Base-by-base conservation (phyloP, 2,888 invertebrate species). In the Stratiomys singularior region DNA sequence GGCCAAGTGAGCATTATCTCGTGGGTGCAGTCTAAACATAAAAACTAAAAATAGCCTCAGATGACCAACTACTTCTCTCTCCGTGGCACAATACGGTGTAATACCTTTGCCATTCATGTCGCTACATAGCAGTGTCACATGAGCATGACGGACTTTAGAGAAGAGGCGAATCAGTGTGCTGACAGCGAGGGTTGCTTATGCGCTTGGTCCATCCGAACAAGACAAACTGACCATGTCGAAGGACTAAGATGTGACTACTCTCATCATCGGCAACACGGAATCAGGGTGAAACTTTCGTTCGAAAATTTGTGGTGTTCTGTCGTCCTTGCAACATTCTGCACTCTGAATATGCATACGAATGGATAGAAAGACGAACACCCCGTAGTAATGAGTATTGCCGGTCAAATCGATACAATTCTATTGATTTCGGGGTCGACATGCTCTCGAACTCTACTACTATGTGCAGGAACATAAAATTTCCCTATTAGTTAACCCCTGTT, bases 11-110 rank as follows among this genome's bases (percentile, higher is more conserved):
- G 23, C 79, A 79, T 79, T 79, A 78, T 79, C 79, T 78, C 78
- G 78, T 79, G 78, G 78, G 78, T 79, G 79, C 79, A 79, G 79
- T 79, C 79, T 78, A 78, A 79, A 79, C 79, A 79, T 76, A 77
- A 37, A 64, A 71, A 69, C 77, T 76, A 77, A 79, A 79, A 79
- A 79, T 77, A 78, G 78, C 46, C 69, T 56, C 21, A 28, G 67
- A 72, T 74, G 63, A 76, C 63, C 60, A 63, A 46, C 63, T 44
- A 21, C 37, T 15, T 21, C n/a, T 21, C 23, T 30, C 23, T 60
- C 18, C 9, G 37, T 37, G 9, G 37, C 37, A 37, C 37, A 37
- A 3, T 37, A 5, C 23, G 25, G 30, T 72, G 56, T 52, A 60
- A 60, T 18, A 52, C 15, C 52, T 15, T 52, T 52, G 15, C n/a